Evolutionary conservation across 1,140 invertebrate genomes (phyloP), one percentile per base, ranked within the genome.

Genomic region (Marisa cornuarietis): DNA sequence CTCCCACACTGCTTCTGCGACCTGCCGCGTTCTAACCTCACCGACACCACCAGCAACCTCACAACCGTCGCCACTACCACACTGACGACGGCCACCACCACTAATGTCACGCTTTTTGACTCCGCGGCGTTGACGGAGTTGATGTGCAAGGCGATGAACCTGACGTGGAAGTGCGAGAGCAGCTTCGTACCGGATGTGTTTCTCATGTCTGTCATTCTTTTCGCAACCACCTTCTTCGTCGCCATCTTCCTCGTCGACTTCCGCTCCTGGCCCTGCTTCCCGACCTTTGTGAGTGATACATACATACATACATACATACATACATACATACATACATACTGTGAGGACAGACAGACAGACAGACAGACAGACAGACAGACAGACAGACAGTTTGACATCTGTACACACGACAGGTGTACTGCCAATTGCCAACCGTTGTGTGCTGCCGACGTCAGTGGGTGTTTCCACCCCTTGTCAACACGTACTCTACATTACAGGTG

Each of bases 261-360:
- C 91, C 97, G 98, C 91, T 97, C 95, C 85, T 95, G 96, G n/a
- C 93, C 96, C 24, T 98, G 98, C 92, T 99, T 99, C 89, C 96
- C 97, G 24, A 95, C 85, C 42, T 85, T 85, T 78, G 89, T 90
- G 82, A 86, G 88, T 87, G 65, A 58, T 18, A 58, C 54, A 18
- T 14, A 58, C 54, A 54, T 14, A 54, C 52, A 54, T 14, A 54
- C 52, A 54, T 14, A 54, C 52, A 54, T 14, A 54, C 52, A 54
- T 14, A 54, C 52, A 54, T 9, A 14, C 14, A 54, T 14, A 54
- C 52, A 18, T 58, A 18, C 54, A 14, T 58, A 6, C 54, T 58
- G 11, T 14, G 16, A 18, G 4, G 16, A 58, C 54, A 11, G 9
- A 58, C 54, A 58, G 1, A 1, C 8, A 58, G 0, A 58, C 52